Percentiles rank a stretch among this genome's conserved stretches.
Conservation (phyloP, 2,113 vertebrate genomes). For the Cercocebus atys region DNA sequence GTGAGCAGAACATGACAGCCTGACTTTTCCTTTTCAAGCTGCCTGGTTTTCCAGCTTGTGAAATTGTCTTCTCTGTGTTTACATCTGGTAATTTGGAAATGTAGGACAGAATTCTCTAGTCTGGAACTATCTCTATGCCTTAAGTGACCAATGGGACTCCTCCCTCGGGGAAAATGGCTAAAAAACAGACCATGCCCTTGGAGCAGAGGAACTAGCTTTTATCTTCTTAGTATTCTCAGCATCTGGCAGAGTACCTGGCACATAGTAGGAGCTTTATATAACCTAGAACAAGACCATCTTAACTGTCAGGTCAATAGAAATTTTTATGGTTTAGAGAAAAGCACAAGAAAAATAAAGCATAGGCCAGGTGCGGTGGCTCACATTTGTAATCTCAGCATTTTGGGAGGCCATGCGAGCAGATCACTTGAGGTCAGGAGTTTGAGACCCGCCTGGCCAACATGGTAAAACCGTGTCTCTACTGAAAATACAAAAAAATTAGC, state of each 20-base stretch:
- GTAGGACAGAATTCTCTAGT: background rate
- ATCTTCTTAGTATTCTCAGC: background rate
- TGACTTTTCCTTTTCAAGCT: background rate
- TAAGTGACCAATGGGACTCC: background rate
- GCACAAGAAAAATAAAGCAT: background rate
- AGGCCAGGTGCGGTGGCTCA: too few species aligned
- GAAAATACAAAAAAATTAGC: too few species aligned
- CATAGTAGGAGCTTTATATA: background rate
- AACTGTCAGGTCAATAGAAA: background rate
- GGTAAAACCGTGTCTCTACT: too few species aligned
- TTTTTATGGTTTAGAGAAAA: background rate
- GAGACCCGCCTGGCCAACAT: too few species aligned
- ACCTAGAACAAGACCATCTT: too few species aligned
- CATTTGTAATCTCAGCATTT: too few species aligned
- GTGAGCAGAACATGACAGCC: background rate
- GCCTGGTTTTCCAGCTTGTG: background rate
- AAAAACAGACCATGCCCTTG: background rate
- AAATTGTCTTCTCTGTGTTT: background rate
- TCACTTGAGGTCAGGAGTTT: too few species aligned
- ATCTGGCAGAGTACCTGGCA: background rate
- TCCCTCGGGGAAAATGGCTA: background rate
- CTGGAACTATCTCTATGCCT: background rate
- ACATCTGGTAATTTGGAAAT: background rate
- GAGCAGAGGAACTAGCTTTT: background rate
- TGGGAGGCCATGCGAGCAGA: too few species aligned